Evolutionary conservation across 2,113 vertebrate genomes (phyloP).

Genomic region (Corydoras sp.): DNA sequence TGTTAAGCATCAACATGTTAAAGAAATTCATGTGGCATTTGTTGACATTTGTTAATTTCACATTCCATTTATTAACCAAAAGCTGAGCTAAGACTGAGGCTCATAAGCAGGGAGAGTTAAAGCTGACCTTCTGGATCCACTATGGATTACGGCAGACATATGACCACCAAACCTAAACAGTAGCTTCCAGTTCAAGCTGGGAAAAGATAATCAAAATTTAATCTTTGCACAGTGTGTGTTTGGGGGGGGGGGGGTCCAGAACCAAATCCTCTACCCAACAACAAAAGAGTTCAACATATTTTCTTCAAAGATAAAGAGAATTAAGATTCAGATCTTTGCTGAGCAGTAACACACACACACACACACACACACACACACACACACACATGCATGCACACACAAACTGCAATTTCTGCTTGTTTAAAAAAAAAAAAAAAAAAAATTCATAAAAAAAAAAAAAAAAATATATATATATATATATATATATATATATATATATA

Average conservation of each 20-base stretch:
- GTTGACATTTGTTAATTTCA: neutral
- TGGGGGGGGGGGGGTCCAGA: constrained; percentile 14
- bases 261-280: constrained; percentile 32
- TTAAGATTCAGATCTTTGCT: too few relatives aligned
- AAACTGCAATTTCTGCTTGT: too few relatives aligned
- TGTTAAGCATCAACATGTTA: neutral
- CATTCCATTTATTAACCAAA: neutral
- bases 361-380: too few relatives aligned
- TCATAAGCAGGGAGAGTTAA: neutral
- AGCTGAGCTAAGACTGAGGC: neutral
- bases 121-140: constrained; percentile 29
- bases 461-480: too few relatives aligned
- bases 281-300: neutral
- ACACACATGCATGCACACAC: too few relatives aligned
- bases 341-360: too few relatives aligned
- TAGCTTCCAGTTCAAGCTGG: constrained; percentile 14
- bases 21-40: neutral
- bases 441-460: too few relatives aligned
- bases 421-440: too few relatives aligned
- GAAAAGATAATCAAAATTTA: constrained; percentile 50
- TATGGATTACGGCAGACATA: constrained; percentile 16
- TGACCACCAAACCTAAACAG: constrained; percentile 26
- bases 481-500: too few relatives aligned
- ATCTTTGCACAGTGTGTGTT: constrained; percentile 38
- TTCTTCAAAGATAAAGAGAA: too few relatives aligned